These are phyloP conservation scores for Pagetopsis macropterus DNA, from an alignment of 2,797 vertebrate species.

Conservation along the genomic window DNA sequence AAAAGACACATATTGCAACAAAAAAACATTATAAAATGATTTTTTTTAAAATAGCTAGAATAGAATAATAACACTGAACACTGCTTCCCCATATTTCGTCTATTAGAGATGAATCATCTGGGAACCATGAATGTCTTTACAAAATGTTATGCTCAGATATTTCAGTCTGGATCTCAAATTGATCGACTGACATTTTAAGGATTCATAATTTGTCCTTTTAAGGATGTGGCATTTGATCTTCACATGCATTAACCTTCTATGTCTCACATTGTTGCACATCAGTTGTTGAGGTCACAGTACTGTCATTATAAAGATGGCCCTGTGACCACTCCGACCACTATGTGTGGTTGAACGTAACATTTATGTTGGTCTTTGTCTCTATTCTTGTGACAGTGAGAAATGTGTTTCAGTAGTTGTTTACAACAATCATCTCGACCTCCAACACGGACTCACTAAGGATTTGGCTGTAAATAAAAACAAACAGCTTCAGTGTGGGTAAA, in stretches of 20 bases:
- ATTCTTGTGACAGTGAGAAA: constrained; percentile 22
- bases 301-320: neutral
- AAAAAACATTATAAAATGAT: too few species aligned
- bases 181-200: neutral
- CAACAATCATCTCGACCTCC: constrained; percentile 45
- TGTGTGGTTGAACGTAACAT: neutral
- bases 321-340: neutral
- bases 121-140: neutral
- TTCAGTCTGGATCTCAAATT: neutral
- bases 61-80: too few species aligned
- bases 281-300: neutral
- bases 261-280: neutral
- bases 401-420: constrained; percentile 39
- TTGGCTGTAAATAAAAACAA: constrained; percentile 68
- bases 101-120: neutral
- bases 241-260: neutral
- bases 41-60: too few species aligned
- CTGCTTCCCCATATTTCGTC: too few species aligned
- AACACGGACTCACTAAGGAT: constrained; percentile 44
- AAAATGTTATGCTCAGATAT: neutral
- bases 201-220: neutral
- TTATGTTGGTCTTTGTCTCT: constrained; percentile 5
- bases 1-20: too few species aligned
- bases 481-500: constrained; percentile 65
- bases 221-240: neutral